A percentile compares a stretch with the other conserved stretches of the same genome.
Conservation (phyloP, 2,113 vertebrate species). For the Girardinichthys multiradiatus region DNA sequence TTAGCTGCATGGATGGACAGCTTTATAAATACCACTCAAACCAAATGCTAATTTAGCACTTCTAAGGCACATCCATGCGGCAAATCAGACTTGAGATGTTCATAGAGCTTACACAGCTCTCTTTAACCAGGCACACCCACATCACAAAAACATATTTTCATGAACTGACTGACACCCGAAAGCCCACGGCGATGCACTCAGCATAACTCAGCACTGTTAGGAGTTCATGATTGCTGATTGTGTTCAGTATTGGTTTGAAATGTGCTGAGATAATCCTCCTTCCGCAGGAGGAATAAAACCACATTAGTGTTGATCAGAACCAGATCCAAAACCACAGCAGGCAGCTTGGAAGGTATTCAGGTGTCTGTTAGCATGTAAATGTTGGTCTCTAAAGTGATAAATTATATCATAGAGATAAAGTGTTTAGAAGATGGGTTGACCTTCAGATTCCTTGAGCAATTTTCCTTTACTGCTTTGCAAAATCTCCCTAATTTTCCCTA, state of each 20-base stretch:
- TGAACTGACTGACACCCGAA: conserved; percentile 15
- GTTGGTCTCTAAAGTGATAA: not conserved
- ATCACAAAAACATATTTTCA: conserved; percentile 20
- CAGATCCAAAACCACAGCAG: conserved; percentile 15
- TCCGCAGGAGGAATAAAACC: conserved; percentile 7
- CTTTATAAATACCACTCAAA: too few relatives aligned
- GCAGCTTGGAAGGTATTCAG: conserved; percentile 4
- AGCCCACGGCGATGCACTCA: conserved; percentile 25
- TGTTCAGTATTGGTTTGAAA: conserved; percentile 20
- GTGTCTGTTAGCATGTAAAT: not conserved
- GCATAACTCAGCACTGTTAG: conserved; percentile 43
- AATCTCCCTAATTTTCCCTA: too few relatives aligned
- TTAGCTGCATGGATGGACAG: too few relatives aligned
- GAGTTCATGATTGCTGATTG: not conserved
- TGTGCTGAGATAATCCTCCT: conserved; percentile 45
- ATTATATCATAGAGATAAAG: not conserved
- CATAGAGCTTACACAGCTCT: not conserved
- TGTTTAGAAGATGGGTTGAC: not conserved
- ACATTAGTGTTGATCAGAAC: conserved; percentile 8
- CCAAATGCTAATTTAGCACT: not conserved
- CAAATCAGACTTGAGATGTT: not conserved
- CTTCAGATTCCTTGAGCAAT: too few relatives aligned
- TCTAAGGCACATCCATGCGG: not conserved
- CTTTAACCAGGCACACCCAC: conserved; percentile 11
- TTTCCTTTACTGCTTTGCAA: too few relatives aligned